phyloP scores from a whole-genome alignment of 2,888 invertebrate species.

The Lottia gigantea region DNA sequence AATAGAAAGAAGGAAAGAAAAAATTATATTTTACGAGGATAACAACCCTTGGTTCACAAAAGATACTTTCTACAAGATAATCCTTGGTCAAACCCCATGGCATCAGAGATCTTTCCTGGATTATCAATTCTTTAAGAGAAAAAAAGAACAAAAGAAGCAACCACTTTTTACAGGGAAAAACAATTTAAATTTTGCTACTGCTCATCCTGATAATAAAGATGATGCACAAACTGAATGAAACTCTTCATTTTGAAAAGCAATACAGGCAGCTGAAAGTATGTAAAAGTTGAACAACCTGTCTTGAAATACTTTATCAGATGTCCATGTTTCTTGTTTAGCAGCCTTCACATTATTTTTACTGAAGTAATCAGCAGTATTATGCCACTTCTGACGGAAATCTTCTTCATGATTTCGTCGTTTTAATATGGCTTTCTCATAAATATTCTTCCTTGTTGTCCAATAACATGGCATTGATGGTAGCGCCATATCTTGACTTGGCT shows the following conservation, averaged over 20 bases:
- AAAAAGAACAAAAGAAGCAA: too few relatives aligned
- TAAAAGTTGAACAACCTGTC: conserved; percentile 49
- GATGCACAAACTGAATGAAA: too few relatives aligned
- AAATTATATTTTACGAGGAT: too few relatives aligned
- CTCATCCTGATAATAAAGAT: background rate
- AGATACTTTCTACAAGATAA: too few relatives aligned
- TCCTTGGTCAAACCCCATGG: too few relatives aligned
- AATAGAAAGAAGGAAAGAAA: too few relatives aligned
- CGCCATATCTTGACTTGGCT: conserved; percentile 49
- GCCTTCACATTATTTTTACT: conserved; percentile 58
- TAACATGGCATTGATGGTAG: conserved; percentile 59
- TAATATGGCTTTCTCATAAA: conserved; percentile 64
- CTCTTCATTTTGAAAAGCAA: background rate
- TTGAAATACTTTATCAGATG: conserved; percentile 56
- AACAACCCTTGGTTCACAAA: too few relatives aligned
- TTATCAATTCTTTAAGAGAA: too few relatives aligned
- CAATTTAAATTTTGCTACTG: background rate
- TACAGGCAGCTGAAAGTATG: background rate
- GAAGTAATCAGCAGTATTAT: conserved; percentile 60
- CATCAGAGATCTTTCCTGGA: too few relatives aligned
- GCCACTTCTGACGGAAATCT: conserved; percentile 61
- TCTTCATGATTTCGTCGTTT: conserved; percentile 56
- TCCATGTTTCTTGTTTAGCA: conserved; percentile 62
- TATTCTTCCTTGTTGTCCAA: conserved; percentile 61
- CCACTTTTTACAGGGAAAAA: too few relatives aligned